Conservation (phyloP, 2,888 invertebrate species). For the Tortrix viridana region DNA sequence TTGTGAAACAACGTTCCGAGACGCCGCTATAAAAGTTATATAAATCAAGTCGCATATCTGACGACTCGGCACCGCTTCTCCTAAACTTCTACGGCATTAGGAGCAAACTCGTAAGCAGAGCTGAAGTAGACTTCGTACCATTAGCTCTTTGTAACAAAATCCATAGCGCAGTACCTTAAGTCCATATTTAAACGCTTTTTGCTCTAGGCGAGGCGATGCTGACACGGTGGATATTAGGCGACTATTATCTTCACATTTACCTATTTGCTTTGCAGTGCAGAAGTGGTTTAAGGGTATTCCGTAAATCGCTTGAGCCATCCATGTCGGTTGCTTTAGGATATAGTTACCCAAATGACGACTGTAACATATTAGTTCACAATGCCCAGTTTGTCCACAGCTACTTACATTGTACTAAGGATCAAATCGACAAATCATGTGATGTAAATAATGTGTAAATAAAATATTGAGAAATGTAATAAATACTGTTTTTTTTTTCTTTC, state of each 20-base stretch:
- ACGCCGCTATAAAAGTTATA: background rate
- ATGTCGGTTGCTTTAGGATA: constrained; percentile 63
- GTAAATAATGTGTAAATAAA: constrained; percentile 78
- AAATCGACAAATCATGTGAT: constrained; percentile 67
- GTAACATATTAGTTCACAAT: constrained; percentile 31
- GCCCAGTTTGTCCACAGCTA: constrained; percentile 37
- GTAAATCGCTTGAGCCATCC: constrained; percentile 61
- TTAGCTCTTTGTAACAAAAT: too few relatives aligned
- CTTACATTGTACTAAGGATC: constrained; percentile 38
- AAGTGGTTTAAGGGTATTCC: constrained; percentile 56
- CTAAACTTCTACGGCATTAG: too few relatives aligned
- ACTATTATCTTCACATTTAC: background rate
- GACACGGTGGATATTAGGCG: background rate
- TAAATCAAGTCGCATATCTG: background rate
- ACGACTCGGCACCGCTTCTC: too few relatives aligned
- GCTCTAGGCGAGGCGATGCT: too few relatives aligned
- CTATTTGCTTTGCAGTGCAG: background rate
- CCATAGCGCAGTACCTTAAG: too few relatives aligned
- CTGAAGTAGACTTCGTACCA: too few relatives aligned
- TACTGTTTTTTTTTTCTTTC: constrained; percentile 40
- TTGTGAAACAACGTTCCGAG: constrained; percentile 1
- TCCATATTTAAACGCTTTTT: too few relatives aligned
- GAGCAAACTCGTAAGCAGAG: too few relatives aligned
- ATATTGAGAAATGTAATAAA: constrained; percentile 52
- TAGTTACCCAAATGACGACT: constrained; percentile 20